Evolutionary conservation across 1,140 invertebrate species (phyloP), one percentile per base, ranked within the genome.

Genomic region (Drosophila mojavensis): DNA sequence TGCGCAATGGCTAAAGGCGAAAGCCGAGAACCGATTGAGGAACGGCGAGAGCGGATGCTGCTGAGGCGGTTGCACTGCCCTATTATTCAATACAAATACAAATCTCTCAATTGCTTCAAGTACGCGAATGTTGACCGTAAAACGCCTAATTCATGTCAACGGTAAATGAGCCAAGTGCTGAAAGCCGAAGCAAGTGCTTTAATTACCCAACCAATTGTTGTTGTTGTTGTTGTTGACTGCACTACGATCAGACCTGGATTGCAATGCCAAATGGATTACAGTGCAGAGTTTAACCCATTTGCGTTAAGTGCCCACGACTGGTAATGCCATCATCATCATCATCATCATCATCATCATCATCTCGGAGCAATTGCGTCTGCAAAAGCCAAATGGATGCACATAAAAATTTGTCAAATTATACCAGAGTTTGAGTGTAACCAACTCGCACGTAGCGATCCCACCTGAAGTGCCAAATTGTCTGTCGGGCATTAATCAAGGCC

Each of bases 81-180:
- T 48, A 85, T 79, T 79, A 79, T 65, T 67, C 24, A 41, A 67
- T 69, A 82, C 79, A 75, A 74, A 66, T 58, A 47, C 39, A 65
- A 66, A 60, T 58, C 79, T 63, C 63, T 76, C 76, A 82, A 86
- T 78, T 60, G 68, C 43, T 51, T 63, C 30, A 48, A 62, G 66
- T 69, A 82, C 63, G 68, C 69, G 76, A 56, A 50, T 60, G 62
- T 48, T 71, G 83, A 55, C 76, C 83, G 73, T 79, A 83, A 83
- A 86, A 83, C 83, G 79, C 79, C 83, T 78, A 86, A 88, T 81
- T 83, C 79, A 74, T 88, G 83, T 88, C 39, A 39, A 63, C 26
- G 69, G 48, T 58, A 74, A 86, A 74, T 88, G 56, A 71, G 74
- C 66, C 63, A 54, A 81, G 69, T 56, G 48, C 50, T 43, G 69